Evolutionary conservation across 2,113 vertebrate genomes (phyloP), one percentile per base, ranked within the genome.

Genomic region (Podilymbus podiceps): DNA sequence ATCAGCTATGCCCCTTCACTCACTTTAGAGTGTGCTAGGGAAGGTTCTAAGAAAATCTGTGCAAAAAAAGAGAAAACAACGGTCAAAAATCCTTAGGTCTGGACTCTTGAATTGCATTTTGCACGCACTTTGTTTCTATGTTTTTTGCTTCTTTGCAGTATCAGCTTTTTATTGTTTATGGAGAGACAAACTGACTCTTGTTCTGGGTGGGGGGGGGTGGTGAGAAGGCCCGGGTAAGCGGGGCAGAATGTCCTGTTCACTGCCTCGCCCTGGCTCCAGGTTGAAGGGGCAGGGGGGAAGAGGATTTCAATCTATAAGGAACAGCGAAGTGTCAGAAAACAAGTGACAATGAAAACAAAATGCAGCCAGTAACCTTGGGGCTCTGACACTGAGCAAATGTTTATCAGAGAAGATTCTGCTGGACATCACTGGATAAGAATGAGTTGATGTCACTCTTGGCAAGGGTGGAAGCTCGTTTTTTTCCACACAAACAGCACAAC

Each of bases 371-470:
- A 97, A 97, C 96, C 95, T 93, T 97, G 96, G 92, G 95, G 91
- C 93, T 97, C 91, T 96, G 95, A 96, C 97, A 97, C 91, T 95
- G 95, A 98, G 95, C 94, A 97, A 98, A 98, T 93, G 83, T 98
- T 98, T 97, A 94, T 96, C 95, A 97, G 97, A 98, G 96, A 82
- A 94, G 96, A 97, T 97, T 98, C 95, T 97, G 87, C 92, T 94
- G 97, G 96, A 97, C 97, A 97, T 98, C 98, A 98, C 93, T 9
- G 66, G 98, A 98, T 98, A 98, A 98, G 98, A 98, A 98, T 98
- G 98, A 98, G 97, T 97, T 98, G 98, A 98, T 98, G 98, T 98
- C 98, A 98, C 95, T 86, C 95, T 98, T 98, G 98, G 98, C 98
- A 98, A 97, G 93, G 79, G 47, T 0, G 0, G 60, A 78, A 96